These are phyloP conservation scores for Gonocerus acuteangulatus DNA, from an alignment of 2,888 invertebrate species.

Conservation along the genomic window DNA sequence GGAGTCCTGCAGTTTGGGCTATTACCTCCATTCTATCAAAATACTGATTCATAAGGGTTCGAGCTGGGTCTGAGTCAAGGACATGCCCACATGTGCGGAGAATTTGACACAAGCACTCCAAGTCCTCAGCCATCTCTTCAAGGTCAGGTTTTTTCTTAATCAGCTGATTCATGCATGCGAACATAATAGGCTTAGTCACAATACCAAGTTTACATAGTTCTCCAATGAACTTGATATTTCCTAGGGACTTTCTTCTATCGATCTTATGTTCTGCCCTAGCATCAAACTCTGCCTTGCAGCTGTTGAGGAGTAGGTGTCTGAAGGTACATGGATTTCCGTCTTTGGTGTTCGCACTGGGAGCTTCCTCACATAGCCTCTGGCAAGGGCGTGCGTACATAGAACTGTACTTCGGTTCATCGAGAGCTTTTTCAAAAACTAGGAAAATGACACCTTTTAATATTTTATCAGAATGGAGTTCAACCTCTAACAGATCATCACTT, in stretches of 20 bases:
- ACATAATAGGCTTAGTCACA: conserved; percentile 83
- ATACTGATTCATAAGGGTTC: conserved; percentile 92
- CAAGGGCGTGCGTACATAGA: conserved; percentile 99
- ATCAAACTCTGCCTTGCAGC: conserved; percentile 93
- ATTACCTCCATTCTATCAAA: conserved; percentile 86
- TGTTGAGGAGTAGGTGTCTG: conserved; percentile 82
- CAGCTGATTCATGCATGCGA: conserved; percentile 87
- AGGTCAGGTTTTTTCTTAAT: conserved; percentile 49
- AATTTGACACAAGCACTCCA: conserved; percentile 97
- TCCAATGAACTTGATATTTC: conserved; percentile 96
- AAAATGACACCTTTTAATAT: conserved; percentile 93
- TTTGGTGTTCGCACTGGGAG: conserved; percentile 71
- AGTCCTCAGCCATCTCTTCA: conserved; percentile 84
- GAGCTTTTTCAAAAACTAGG: conserved; percentile 92
- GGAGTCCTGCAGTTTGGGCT: conserved; percentile 74
- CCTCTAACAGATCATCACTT: conserved; percentile 92
- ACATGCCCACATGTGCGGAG: conserved; percentile 96
- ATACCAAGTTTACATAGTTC: conserved; percentile 96
- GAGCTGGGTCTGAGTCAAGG: conserved; percentile 74
- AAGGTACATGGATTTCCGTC: conserved; percentile 65
- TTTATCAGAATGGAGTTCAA: conserved; percentile 87
- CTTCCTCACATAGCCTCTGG: conserved; percentile 94
- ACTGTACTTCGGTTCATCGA: conserved; percentile 99
- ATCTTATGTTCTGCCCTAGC: conserved; percentile 80
- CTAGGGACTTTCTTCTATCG: conserved; percentile 96